Percentiles rank a stretch among this genome's conserved stretches.
These are phyloP conservation scores for Trachelus iudaicus DNA, from an alignment of 2,888 invertebrate species.

Conservation along the genomic window DNA sequence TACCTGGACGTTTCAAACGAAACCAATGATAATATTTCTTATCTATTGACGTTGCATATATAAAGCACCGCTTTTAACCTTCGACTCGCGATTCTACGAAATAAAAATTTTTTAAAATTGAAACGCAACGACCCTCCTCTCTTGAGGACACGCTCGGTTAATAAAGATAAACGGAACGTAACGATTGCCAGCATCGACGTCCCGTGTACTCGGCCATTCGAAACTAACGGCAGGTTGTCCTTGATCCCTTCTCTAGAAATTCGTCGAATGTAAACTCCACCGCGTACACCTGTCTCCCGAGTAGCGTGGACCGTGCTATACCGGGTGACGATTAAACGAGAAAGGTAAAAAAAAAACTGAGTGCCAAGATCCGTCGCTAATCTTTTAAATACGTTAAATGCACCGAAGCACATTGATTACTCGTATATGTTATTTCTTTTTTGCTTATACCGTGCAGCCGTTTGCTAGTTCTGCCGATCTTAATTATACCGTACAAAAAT, in stretches of 20 bases:
- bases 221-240: conserved; percentile 25
- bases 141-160: background rate
- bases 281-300: background rate
- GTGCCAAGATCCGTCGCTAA: background rate
- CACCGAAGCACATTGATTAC: background rate
- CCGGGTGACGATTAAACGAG: background rate
- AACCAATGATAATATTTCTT: background rate
- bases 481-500: background rate
- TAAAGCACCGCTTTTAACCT: background rate
- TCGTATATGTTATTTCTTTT: too few species aligned
- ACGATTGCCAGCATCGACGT: background rate
- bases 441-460: too few species aligned
- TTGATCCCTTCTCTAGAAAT: conserved; percentile 38
- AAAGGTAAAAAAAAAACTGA: background rate
- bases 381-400: background rate
- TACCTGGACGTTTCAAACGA: background rate
- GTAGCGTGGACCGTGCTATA: background rate
- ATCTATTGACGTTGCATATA: background rate
- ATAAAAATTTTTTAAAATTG: background rate
- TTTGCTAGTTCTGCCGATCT: background rate
- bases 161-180: background rate
- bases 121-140: background rate
- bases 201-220: background rate
- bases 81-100: background rate
- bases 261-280: conserved; percentile 11